A percentile compares a stretch with the other conserved stretches of the same genome.
These are phyloP conservation scores for Emmelina monodactyla DNA, from an alignment of 2,888 invertebrate species.

Conservation along the genomic window DNA sequence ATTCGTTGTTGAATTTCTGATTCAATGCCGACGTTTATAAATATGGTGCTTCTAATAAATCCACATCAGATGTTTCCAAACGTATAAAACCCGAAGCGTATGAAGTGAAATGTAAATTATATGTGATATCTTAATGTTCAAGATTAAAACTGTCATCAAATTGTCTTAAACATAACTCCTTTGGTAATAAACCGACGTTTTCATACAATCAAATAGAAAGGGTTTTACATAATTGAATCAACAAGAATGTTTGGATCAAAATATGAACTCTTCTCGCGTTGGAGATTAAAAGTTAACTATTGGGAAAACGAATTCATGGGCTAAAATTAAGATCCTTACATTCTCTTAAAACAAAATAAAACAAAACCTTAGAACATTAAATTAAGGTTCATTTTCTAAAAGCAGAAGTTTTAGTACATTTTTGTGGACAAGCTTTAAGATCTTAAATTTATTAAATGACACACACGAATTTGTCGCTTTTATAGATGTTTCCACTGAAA, in stretches of 20 bases:
- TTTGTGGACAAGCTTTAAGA: slow-evolving; percentile 48
- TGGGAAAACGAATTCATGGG: slow-evolving; percentile 29
- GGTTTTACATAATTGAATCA: slow-evolving; percentile 21
- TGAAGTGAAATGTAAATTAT: no score
- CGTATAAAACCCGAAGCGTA: neutral
- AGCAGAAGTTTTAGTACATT: slow-evolving; percentile 20
- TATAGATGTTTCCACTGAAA: no score
- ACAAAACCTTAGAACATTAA: slow-evolving; percentile 10
- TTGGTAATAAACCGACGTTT: slow-evolving; percentile 22
- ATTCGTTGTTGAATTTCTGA: neutral
- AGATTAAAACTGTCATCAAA: no score
- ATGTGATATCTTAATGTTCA: no score
- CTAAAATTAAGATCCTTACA: slow-evolving; percentile 30
- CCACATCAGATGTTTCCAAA: neutral
- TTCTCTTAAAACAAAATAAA: slow-evolving; percentile 29
- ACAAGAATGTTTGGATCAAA: slow-evolving; percentile 20
- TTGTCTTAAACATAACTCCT: no score
- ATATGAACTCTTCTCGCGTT: slow-evolving; percentile 12
- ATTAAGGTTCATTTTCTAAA: neutral
- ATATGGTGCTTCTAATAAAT: neutral
- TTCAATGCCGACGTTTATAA: neutral
- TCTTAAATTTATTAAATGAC: slow-evolving; percentile 44
- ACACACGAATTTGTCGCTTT: slow-evolving; percentile 48
- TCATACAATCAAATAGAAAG: slow-evolving; percentile 16
- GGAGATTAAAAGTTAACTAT: slow-evolving; percentile 20